Conservation (phyloP, 2,113 vertebrate genomes). For the Columba janthina region DNA sequence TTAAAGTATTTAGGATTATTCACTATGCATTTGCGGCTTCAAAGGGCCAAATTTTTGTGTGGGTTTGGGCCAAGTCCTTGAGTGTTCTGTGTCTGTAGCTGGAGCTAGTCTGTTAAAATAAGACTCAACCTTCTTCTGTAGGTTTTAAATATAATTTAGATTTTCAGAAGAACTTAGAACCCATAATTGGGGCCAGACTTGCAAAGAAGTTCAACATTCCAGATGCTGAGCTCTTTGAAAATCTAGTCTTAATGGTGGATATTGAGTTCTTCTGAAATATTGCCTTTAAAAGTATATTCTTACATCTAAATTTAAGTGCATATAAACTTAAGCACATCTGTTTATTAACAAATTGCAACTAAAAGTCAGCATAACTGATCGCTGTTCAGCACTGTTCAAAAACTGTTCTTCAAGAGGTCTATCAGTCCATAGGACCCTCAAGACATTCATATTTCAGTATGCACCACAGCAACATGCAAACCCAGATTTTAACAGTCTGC, state of each 20-base stretch:
- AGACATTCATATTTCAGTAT: not conserved
- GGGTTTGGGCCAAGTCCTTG: not conserved
- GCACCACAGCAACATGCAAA: not conserved
- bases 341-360: not conserved
- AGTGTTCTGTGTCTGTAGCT: not conserved
- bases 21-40: not conserved
- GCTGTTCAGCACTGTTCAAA: not conserved
- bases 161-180: constrained; percentile 40
- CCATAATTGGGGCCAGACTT: constrained; percentile 17
- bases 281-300: not conserved
- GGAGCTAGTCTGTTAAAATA: constrained; percentile 5
- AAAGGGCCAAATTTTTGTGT: not conserved
- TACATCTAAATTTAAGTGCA: not conserved
- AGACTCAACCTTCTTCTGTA: not conserved
- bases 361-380: not conserved
- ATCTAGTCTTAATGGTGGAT: not conserved
- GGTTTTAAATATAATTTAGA: constrained; percentile 27
- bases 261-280: not conserved
- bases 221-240: constrained; percentile 18
- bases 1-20: not conserved
- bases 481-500: not conserved
- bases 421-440: not conserved
- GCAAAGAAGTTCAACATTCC: constrained; percentile 11
- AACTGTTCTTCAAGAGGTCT: not conserved
- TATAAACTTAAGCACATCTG: not conserved